Conservation (phyloP, 2,797 vertebrate species). For the Pangasius krempfi region DNA sequence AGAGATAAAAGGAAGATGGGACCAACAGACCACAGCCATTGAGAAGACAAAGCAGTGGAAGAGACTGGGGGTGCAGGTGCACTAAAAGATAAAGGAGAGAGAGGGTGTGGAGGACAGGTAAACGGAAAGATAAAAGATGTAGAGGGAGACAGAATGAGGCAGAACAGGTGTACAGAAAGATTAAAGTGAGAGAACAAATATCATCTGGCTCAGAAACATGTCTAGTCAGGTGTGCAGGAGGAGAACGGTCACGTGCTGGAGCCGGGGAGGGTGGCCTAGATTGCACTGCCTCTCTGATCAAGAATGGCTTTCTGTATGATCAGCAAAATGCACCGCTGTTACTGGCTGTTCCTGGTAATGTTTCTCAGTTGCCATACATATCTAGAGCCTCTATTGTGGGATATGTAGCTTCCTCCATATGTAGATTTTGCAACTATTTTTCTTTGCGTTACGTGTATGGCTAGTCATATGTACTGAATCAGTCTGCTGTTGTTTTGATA, state of each 20-base stretch:
- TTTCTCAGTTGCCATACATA: slow-evolving; percentile 4
- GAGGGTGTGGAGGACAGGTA: slow-evolving; percentile 48
- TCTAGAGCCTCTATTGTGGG: slow-evolving; percentile 2
- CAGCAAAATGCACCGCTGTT: slow-evolving; percentile 35
- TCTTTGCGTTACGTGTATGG: neutral
- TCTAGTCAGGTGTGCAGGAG: slow-evolving; percentile 54
- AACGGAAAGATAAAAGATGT: slow-evolving; percentile 59
- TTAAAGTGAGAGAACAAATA: slow-evolving; percentile 57
- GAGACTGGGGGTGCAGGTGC: slow-evolving; percentile 36
- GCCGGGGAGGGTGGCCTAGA: slow-evolving; percentile 38
- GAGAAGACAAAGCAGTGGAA: slow-evolving; percentile 11
- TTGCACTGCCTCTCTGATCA: slow-evolving; percentile 26
- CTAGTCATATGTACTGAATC: neutral
- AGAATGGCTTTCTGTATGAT: slow-evolving; percentile 35
- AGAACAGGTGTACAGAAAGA: slow-evolving; percentile 60
- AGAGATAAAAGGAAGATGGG: neutral
- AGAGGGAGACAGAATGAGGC: slow-evolving; percentile 53
- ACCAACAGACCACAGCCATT: slow-evolving; percentile 21
- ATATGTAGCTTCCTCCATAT: neutral
- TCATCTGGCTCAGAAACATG: slow-evolving; percentile 48
- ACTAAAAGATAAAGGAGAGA: slow-evolving; percentile 48
- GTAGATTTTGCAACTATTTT: neutral
- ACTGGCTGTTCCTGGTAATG: slow-evolving; percentile 6
- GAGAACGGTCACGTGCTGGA: slow-evolving; percentile 28
- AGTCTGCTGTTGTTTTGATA: neutral